These are phyloP conservation scores for Pterocles gutturalis DNA, from an alignment of 2,113 vertebrate genomes.

Conservation along the genomic window DNA sequence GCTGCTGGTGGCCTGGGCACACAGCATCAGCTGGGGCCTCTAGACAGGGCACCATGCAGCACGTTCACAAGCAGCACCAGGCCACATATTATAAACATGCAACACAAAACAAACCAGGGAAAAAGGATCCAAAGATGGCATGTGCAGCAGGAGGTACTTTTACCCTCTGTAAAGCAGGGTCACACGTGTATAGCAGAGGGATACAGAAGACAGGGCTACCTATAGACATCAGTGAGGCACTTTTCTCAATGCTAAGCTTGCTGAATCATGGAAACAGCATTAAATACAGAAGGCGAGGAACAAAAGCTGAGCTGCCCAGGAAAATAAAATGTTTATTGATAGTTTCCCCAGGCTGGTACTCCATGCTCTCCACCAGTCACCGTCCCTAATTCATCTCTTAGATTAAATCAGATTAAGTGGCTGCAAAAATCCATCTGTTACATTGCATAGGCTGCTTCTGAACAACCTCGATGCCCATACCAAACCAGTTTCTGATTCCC, in stretches of 20 bases:
- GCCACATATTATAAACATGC: not conserved
- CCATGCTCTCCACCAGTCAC: fast-evolving
- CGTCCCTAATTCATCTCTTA: not conserved
- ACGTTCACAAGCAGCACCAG: not conserved
- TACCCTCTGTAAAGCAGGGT: not conserved
- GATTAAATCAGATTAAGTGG: not conserved
- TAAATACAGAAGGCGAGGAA: not conserved
- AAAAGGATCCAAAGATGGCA: not conserved
- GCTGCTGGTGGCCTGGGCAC: not conserved
- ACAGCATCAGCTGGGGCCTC: not conserved
- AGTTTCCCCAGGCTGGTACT: not conserved
- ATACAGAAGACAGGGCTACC: not conserved
- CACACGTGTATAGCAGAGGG: not conserved
- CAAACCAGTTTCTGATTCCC: not conserved
- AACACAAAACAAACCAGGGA: not conserved
- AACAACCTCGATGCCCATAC: not conserved
- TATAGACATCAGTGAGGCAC: not conserved
- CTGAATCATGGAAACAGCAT: not conserved
- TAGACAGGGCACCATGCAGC: not conserved
- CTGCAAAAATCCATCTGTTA: not conserved
- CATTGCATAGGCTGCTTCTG: not conserved
- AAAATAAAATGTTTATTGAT: not conserved
- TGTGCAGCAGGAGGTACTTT: not conserved
- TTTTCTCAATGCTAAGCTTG: not conserved
- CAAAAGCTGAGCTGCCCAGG: not conserved